A percentile compares a stretch with the other conserved stretches of the same genome.
These are phyloP conservation scores for Luscinia megarhynchos DNA, from an alignment of 2,797 vertebrate genomes.

Conservation along the genomic window DNA sequence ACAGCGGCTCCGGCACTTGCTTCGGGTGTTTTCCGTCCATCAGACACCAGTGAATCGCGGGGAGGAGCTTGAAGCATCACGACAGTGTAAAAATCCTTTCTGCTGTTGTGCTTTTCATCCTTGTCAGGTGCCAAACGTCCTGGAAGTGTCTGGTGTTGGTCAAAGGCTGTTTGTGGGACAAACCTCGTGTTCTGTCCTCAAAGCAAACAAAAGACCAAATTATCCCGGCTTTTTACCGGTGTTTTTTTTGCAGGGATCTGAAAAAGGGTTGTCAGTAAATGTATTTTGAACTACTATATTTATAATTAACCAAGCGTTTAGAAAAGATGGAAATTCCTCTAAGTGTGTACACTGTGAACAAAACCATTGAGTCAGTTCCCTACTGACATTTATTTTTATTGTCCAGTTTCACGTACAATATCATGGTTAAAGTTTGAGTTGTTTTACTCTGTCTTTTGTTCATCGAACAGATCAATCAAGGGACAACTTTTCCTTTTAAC, in stretches of 20 bases:
- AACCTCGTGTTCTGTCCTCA: not conserved
- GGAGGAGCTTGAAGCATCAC: not conserved
- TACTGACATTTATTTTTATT: not conserved
- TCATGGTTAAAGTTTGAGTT: not conserved
- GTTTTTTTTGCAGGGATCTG: not conserved
- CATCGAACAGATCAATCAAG: not conserved
- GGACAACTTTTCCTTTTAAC: not conserved
- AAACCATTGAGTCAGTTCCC: not conserved
- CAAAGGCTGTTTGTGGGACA: not conserved
- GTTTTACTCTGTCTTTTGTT: not conserved
- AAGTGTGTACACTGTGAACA: not conserved
- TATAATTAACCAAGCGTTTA: not conserved
- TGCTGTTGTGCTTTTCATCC: not conserved
- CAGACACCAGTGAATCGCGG: not conserved
- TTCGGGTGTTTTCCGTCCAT: conserved; percentile 18
- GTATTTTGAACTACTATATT: not conserved
- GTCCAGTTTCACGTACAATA: not conserved
- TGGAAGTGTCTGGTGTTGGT: not conserved
- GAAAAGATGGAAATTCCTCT: not conserved
- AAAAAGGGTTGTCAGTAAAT: not conserved
- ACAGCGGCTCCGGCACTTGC: not conserved
- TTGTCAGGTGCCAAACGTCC: not conserved
- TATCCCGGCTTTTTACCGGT: not conserved
- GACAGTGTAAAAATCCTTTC: not conserved
- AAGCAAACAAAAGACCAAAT: not conserved